Base-by-base conservation (phyloP, 2,888 invertebrate genomes). In the Cosmorhoe ocellata region DNA sequence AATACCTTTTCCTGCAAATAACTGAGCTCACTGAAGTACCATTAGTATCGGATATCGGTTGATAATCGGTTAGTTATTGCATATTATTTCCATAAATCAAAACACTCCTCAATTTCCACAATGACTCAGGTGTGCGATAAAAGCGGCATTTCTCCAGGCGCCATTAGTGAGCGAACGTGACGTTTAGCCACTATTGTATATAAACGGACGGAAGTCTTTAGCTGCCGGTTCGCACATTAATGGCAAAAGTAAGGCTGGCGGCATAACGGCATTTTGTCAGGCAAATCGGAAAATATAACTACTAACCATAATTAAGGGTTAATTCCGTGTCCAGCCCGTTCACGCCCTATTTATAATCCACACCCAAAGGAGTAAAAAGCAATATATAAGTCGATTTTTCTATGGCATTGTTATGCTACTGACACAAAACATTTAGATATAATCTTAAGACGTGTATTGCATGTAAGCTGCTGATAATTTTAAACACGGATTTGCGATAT, bases 191-290 rank as follows among this genome's bases (percentile, higher is more conserved):
- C 50, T 28, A 61, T 61, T 52, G 49, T 51, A 51, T 49, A n/a
- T 28, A 42, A 34, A 30, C 43, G 53, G 56, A 51, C 60, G 59
- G 61, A 61, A 59, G 61, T 56, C 34, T 54, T 48, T 53, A 37
- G 36, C 43, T 24, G 24, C 30, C 40, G 44, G 36, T 26, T 39
- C 27, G 44, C 44, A 50, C 47, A 51, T 43, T 48, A 53, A 61
- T 54, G 42, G 51, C 37, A 41, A 37, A 22, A 13, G 32, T 37
- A 26, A 28, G 40, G 28, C 36, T 30, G 36, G 37, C 34, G 47
- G 32, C 24, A 33, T 58, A 58, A 58, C 55, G 59, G 56, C 10
- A 33, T 10, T 42, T 34, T 44, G 31, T 13, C 34, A 40, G 8
- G 39, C 44, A 48, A 33, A 48, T 39, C 36, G 37, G 12, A 24